These are phyloP conservation scores for Carcharodon carcharias DNA, from an alignment of 2,797 vertebrate genomes.

Conservation along the genomic window DNA sequence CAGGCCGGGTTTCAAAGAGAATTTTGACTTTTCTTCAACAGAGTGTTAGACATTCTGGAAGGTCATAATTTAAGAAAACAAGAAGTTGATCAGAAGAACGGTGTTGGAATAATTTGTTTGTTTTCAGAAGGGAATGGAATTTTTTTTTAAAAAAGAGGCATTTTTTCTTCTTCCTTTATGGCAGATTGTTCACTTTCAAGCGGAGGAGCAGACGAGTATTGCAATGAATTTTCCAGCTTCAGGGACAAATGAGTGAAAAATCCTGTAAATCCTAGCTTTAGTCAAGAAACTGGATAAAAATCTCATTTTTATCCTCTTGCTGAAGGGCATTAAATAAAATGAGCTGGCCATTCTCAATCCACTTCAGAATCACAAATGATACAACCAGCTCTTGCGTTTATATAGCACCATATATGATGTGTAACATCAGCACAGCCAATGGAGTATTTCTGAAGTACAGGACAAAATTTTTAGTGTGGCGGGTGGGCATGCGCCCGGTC, in stretches of 20 bases:
- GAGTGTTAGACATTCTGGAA: neutral
- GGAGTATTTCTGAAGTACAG: neutral
- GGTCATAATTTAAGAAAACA: neutral
- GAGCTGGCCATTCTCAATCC: neutral
- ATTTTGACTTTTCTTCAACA: neutral
- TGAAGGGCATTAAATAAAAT: neutral
- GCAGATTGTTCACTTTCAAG: neutral
- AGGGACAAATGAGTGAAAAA: neutral
- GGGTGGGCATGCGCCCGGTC: too few species aligned
- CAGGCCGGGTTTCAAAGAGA: neutral
- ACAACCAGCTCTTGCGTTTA: neutral
- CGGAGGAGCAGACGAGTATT: neutral
- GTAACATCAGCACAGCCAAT: neutral
- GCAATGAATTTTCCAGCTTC: neutral
- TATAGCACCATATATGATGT: neutral
- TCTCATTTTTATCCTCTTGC: neutral
- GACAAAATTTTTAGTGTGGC: too few species aligned
- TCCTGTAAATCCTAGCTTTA: neutral
- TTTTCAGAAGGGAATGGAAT: neutral
- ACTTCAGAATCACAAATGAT: neutral
- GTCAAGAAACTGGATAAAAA: neutral
- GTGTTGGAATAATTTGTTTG: neutral
- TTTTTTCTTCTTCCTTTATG: neutral
- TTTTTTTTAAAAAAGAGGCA: neutral
- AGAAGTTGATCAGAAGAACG: neutral